Evolutionary conservation across 2,113 vertebrate genomes (phyloP), one percentile per base, ranked within the genome.

Genomic region (Antechinus stuartii): DNA sequence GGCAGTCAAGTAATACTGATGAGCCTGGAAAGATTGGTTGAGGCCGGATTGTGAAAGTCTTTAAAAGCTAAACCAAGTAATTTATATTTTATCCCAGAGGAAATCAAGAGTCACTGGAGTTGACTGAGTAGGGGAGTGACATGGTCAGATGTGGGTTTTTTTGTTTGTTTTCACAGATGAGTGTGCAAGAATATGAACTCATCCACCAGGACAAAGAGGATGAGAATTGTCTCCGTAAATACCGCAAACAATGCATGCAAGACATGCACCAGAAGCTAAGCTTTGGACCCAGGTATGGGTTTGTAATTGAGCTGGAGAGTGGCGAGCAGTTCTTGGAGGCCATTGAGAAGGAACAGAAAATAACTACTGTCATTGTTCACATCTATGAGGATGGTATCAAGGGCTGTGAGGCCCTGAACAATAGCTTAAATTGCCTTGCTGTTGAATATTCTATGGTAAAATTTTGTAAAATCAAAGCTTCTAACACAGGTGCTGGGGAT

Each of bases 191-290:
- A 97, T 99, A 99, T 1, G 99, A 99, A 91, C 50, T 99, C 91
- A 99, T 99, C 0, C 99, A 99, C 0, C 99, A 99, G 23, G 96
- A 98, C 19, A 98, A 99, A 97, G 99, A 99, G 95, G 99, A 99
- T 30, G 99, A 99, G 93, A 98, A 98, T 0, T 99, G 99, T 97
- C 98, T 99, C n/a, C 99, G 99, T 92, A 99, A 99, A 96, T 99
- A 99, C 97, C 99, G 99, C 54, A 99, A 98, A 91, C 99, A 98
- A 46, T 99, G 99, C 96, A 99, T 99, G 99, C 99, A 99, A 98
- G 99, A 99, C 89, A 99, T 99, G 99, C 99, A 99, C 52, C 99
- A 99, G 96, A 98, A 99, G 95, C 98, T 99, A 97, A 99, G 99
- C 96, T 99, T 99, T 25, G 99, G 99, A 94, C 99, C 99, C 0